phyloP scores from a whole-genome alignment of 2,113 vertebrate genomes.

The Phainopepla nitens region DNA sequence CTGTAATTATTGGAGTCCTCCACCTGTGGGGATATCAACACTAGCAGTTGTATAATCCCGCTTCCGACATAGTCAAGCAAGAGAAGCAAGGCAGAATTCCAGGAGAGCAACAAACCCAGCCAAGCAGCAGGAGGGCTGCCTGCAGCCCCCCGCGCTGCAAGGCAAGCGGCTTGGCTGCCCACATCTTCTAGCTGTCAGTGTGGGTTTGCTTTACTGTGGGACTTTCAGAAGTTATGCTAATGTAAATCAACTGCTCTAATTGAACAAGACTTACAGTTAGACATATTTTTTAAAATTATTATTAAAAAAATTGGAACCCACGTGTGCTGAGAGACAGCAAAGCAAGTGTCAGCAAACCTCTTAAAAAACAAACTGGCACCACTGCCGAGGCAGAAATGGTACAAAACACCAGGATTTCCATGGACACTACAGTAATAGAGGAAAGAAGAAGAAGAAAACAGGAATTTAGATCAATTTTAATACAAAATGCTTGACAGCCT shows the following conservation, averaged over 20 bases:
- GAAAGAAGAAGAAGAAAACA: background rate
- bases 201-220: background rate
- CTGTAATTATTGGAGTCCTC: background rate
- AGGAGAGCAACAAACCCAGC: background rate
- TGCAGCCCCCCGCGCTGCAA: background rate
- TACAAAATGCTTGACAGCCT: background rate
- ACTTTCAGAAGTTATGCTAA: background rate
- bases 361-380: background rate
- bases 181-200: background rate
- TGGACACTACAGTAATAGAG: background rate
- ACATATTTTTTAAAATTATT: background rate
- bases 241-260: background rate
- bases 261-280: background rate
- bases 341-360: background rate
- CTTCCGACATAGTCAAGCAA: background rate
- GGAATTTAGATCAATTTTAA: background rate
- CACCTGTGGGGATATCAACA: background rate
- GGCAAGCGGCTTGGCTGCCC: fast-evolving
- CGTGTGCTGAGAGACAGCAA: background rate
- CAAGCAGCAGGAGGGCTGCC: background rate
- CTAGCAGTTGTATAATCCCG: background rate
- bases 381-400: background rate
- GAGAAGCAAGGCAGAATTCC: background rate
- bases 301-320: background rate
- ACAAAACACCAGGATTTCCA: background rate